Evolutionary conservation across 2,888 invertebrate genomes (phyloP).

Genomic region (Sesia bembeciformis): DNA sequence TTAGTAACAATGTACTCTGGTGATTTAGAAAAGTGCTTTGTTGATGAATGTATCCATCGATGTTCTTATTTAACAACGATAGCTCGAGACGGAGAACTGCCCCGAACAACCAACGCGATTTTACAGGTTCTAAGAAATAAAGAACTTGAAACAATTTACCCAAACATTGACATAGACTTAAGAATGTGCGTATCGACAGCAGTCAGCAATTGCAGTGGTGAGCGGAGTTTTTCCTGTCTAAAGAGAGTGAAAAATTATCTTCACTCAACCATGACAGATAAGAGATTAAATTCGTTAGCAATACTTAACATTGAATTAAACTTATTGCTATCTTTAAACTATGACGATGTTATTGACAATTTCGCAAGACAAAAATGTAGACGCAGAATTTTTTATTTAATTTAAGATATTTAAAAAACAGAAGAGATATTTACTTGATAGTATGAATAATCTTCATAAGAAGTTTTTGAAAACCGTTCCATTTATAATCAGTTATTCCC

Average conservation of each 20-base stretch:
- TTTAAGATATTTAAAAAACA: conserved; percentile 12
- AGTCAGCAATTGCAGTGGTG: conserved; percentile 1
- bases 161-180: background rate
- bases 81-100: background rate
- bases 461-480: conserved; percentile 11
- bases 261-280: background rate
- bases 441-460: conserved; percentile 13
- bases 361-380: background rate
- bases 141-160: conserved; percentile 1
- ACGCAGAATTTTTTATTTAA: background rate
- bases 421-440: conserved; percentile 15
- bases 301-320: conserved; percentile 3
- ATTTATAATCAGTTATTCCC: conserved; percentile 8
- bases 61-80: conserved; percentile 1
- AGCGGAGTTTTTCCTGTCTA: background rate
- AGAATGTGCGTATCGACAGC: conserved; percentile 2
- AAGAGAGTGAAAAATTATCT: background rate
- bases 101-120: background rate
- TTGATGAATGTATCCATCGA: background rate
- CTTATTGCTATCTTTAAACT: conserved; percentile 2
- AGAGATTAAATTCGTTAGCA: conserved; percentile 5
- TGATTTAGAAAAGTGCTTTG: background rate
- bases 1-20: background rate
- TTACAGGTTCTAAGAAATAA: background rate
- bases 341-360: background rate